Evolutionary conservation across 2,888 invertebrate species (phyloP).

Genomic region (Eucera pruinosa): DNA sequence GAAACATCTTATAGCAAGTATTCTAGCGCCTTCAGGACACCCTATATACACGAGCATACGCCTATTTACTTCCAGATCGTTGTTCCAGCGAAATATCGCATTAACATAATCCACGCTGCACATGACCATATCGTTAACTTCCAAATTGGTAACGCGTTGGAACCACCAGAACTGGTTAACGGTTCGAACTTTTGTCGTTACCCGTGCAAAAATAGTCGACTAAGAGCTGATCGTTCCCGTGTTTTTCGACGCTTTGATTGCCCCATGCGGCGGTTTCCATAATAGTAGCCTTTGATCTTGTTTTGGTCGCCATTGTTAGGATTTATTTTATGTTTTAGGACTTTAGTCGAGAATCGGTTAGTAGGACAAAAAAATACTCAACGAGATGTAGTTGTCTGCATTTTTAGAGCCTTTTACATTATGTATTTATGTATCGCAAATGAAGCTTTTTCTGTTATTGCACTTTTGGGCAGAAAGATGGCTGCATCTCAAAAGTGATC

Average conservation of each 20-base stretch:
- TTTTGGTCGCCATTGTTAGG: too few relatives aligned
- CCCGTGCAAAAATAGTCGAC: constrained; percentile 12
- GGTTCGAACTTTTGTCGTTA: constrained; percentile 40
- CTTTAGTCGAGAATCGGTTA: too few relatives aligned
- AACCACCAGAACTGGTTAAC: constrained; percentile 31
- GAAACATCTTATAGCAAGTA: too few relatives aligned
- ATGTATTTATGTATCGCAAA: too few relatives aligned
- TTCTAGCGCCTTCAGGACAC: background rate
- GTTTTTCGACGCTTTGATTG: constrained; percentile 13
- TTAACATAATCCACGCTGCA: constrained; percentile 70
- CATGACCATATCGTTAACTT: constrained; percentile 58
- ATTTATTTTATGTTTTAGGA: background rate
- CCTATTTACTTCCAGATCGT: constrained; percentile 32
- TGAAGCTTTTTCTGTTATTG: too few relatives aligned
- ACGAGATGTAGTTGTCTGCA: too few relatives aligned
- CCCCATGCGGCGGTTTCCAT: background rate
- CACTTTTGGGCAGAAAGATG: too few relatives aligned
- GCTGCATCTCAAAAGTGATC: too few relatives aligned
- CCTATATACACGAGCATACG: background rate
- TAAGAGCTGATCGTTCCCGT: background rate
- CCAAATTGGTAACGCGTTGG: constrained; percentile 58
- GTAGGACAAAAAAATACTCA: too few relatives aligned
- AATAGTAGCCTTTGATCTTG: background rate
- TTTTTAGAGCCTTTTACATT: too few relatives aligned
- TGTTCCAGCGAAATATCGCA: constrained; percentile 60